Percentiles rank a stretch among this genome's conserved stretches.
Conservation (phyloP, 2,797 vertebrate genomes). For the Microctenopoma stevenorrisi region DNA sequence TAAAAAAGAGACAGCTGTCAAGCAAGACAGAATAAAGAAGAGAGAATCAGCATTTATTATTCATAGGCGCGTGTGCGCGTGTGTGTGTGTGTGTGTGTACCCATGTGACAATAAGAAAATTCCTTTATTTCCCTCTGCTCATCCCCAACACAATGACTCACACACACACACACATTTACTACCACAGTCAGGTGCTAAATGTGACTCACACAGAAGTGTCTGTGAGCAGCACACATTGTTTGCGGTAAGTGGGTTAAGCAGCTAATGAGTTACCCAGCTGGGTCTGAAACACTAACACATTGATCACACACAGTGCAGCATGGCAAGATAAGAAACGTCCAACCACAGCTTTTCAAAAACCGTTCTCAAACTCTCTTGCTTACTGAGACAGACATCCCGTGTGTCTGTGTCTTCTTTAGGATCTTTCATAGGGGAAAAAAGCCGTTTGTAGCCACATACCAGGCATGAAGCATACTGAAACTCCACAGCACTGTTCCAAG, state of each 20-base stretch:
- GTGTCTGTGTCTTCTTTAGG: neutral
- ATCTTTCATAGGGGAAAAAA: too few species aligned
- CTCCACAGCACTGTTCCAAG: too few species aligned
- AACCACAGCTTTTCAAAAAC: neutral
- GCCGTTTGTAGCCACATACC: too few species aligned
- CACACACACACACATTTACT: constrained; percentile 17
- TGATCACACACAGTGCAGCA: constrained; percentile 27
- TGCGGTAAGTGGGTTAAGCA: constrained; percentile 72
- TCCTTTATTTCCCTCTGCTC: constrained; percentile 39
- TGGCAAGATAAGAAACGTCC: constrained; percentile 4
- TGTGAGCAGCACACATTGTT: constrained; percentile 56
- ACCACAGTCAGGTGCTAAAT: constrained; percentile 67
- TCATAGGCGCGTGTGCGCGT: too few species aligned
- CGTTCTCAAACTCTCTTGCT: constrained; percentile 6
- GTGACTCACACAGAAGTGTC: constrained; percentile 56
- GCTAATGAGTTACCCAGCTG: constrained; percentile 55
- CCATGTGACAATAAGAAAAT: constrained; percentile 1
- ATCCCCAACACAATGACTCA: constrained; percentile 56
- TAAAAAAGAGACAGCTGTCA: constrained; percentile 24
- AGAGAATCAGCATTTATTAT: neutral
- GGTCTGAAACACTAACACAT: constrained; percentile 43
- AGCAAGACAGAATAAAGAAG: neutral
- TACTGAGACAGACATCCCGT: neutral
- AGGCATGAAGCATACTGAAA: too few species aligned
- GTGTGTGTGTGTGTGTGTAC: neutral